These are phyloP conservation scores for Siphlonurus alternatus DNA, from an alignment of 2,888 invertebrate genomes.

Conservation along the genomic window DNA sequence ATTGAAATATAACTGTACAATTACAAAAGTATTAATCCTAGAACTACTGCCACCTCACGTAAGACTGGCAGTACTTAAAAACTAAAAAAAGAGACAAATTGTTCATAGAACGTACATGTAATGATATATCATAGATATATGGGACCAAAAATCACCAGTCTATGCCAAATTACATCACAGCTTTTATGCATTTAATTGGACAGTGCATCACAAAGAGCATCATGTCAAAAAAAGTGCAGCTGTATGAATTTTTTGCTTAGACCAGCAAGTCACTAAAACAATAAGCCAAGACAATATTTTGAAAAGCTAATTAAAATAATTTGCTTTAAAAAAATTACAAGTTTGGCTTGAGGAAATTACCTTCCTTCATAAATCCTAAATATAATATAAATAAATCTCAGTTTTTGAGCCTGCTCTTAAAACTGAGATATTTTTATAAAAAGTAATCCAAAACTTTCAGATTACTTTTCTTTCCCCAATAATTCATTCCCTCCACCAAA, in stretches of 20 bases:
- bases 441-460: not conserved
- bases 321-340: constrained; percentile 18
- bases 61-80: not conserved
- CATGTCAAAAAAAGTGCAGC: not conserved
- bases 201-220: not conserved
- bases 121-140: constrained; percentile 98
- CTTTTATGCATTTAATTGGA: not conserved
- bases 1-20: too few species aligned
- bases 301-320: constrained; percentile 8
- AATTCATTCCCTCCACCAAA: constrained; percentile 6
- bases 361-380: constrained; percentile 24
- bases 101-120: constrained; percentile 92
- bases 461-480: not conserved
- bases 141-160: constrained; percentile 71
- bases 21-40: too few species aligned
- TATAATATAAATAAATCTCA: constrained; percentile 3
- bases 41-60: not conserved
- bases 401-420: constrained; percentile 3
- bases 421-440: not conserved
- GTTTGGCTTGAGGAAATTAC: constrained; percentile 29
- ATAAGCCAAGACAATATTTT: not conserved
- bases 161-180: constrained; percentile 15
- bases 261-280: not conserved
- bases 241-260: not conserved
- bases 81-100: constrained; percentile 14